Evolutionary conservation across 2,888 invertebrate genomes (phyloP), one percentile per base, ranked within the genome.

Genomic region (Leptinotarsa haldemani): DNA sequence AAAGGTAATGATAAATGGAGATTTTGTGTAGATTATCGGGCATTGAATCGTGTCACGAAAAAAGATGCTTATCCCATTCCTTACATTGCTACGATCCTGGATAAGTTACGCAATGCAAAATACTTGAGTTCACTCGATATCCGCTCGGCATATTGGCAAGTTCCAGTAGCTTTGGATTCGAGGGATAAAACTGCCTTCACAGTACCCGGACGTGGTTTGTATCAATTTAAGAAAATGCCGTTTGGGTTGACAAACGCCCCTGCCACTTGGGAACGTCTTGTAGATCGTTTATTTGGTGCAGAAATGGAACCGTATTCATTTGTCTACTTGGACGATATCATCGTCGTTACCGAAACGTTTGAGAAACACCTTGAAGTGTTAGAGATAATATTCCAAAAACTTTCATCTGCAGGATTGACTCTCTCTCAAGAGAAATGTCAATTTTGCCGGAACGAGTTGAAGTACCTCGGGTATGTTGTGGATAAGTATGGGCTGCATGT

Each of bases 251-350:
- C 77, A 2, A 78, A 79, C 20, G 78, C 82, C 0, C 82, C 83
- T 25, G 81, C 82, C 0, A 81, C 81, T 4, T 83, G 80, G 67
- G 81, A 82, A 65, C 68, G 80, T 0, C 58, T 82, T 1, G 74
- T 83, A 0, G 82, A 82, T 65, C 65, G 69, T 0, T 66, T 82
- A 1, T 46, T 84, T 0, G 80, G 80, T 1, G 71, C 77, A 0
- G 81, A 81, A 16, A 65, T 80, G 18, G 77, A 80, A 56, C 80
- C 80, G 9, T 47, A 80, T 56, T 76, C 77, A 3, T 81, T 82
- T 64, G 78, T 75, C 0, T 83, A 83, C 63, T 69, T 82, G 12
- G 81, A 82, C 63, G 82, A 83, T 46, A 74, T 82, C 7, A 78
- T 83, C 9, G 74, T 83, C 0, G 71, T 71, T 1, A 80, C 74